Percentiles rank a stretch among this genome's conserved stretches.
These are phyloP conservation scores for Philotrypesis tridentata DNA, from an alignment of 1,140 invertebrate genomes.

Conservation along the genomic window DNA sequence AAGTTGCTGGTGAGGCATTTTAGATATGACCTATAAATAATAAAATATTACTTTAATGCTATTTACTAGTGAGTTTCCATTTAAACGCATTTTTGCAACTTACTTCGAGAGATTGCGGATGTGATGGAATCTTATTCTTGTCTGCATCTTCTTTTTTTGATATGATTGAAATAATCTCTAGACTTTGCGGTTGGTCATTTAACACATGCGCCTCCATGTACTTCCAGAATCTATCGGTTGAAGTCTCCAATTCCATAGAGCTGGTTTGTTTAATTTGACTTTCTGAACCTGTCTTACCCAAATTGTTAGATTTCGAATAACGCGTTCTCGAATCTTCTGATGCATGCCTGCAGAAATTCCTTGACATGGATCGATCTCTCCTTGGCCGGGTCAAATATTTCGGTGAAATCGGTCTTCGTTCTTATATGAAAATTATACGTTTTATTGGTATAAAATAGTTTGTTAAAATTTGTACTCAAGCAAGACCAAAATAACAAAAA, in stretches of 20 bases:
- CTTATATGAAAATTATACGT: constrained; percentile 16
- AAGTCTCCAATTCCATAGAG: constrained; percentile 68
- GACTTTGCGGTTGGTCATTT: constrained; percentile 68
- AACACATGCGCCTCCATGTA: constrained; percentile 66
- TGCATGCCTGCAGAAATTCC: constrained; percentile 65
- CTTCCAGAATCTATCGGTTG: constrained; percentile 69
- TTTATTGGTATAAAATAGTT: not conserved
- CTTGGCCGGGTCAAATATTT: constrained; percentile 51
- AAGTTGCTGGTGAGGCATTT: constrained; percentile 68
- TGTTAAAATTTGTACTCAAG: constrained; percentile 14
- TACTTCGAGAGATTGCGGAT: constrained; percentile 71
- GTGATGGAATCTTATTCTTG: constrained; percentile 71
- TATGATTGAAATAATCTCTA: constrained; percentile 70
- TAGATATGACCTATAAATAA: constrained; percentile 66
- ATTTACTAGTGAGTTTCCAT: not conserved
- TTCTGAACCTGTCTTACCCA: constrained; percentile 70
- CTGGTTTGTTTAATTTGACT: constrained; percentile 72
- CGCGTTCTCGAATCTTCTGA: constrained; percentile 68
- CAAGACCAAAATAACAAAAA: constrained; percentile 30
- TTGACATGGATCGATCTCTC: constrained; percentile 58
- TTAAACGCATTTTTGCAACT: constrained; percentile 20
- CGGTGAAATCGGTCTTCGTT: constrained; percentile 22
- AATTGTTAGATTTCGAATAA: constrained; percentile 64
- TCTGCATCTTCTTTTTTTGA: constrained; percentile 68
- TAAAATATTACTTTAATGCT: not conserved